phyloP scores from a whole-genome alignment of 1,140 invertebrate genomes.

The Polypedilum vanderplanki region DNA sequence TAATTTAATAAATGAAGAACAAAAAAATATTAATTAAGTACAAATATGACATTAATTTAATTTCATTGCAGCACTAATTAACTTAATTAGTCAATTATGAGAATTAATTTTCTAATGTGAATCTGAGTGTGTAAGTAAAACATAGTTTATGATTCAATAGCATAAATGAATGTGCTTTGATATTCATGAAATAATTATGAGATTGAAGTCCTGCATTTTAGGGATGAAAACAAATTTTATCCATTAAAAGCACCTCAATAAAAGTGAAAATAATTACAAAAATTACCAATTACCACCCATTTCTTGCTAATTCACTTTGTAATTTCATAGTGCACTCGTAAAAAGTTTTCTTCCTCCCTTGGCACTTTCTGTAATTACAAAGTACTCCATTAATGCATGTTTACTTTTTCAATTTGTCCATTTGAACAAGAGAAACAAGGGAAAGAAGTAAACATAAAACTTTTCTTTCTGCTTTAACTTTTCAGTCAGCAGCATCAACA shows the following conservation, averaged over 20 bases:
- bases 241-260: background rate
- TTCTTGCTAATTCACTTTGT: no score
- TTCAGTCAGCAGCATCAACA: no score
- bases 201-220: no score
- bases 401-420: background rate
- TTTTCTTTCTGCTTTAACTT: no score
- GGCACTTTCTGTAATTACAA: conserved; percentile 4
- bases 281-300: background rate
- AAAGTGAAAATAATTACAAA: conserved; percentile 4
- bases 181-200: no score
- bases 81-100: no score
- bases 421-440: background rate
- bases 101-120: no score
- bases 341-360: background rate
- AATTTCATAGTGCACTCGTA: no score
- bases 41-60: background rate
- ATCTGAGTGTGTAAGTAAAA: no score
- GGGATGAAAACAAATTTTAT: background rate
- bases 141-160: no score
- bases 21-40: conserved; percentile 30
- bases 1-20: conserved; percentile 38
- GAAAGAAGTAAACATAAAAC: background rate
- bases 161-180: no score
- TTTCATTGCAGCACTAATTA: no score
- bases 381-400: background rate